phyloP scores from a whole-genome alignment of 2,888 invertebrate genomes.

The Stenurella melanura region DNA sequence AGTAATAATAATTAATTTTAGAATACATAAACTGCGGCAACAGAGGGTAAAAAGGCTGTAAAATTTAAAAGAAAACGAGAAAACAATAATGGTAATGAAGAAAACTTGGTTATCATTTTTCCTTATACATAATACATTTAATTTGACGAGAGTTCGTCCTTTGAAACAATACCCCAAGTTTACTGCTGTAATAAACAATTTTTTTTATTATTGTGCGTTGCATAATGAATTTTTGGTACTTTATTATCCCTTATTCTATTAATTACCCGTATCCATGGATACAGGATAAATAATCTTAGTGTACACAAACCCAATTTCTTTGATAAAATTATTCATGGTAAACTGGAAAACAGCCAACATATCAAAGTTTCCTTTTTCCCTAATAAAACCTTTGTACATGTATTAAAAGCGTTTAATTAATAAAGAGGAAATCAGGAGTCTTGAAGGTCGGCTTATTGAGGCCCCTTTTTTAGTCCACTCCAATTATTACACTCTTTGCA shows the following conservation, averaged over 20 bases:
- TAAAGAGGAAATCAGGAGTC: no score
- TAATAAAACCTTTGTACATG: no score
- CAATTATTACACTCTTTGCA: no score
- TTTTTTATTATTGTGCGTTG: neutral
- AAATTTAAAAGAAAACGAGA: neutral
- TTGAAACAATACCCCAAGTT: neutral
- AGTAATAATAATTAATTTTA: neutral
- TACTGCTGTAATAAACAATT: neutral
- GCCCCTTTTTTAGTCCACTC: no score
- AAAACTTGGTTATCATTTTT: neutral
- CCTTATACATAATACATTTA: slow-evolving; percentile 7
- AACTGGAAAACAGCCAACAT: no score
- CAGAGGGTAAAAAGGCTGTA: neutral
- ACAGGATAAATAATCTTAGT: neutral
- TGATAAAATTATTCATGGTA: no score
- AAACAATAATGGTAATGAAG: neutral
- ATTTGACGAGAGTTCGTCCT: neutral
- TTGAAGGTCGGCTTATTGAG: no score
- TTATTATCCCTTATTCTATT: neutral
- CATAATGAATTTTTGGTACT: neutral
- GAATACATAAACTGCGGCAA: neutral
- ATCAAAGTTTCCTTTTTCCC: no score
- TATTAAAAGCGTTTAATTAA: no score
- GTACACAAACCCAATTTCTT: neutral
- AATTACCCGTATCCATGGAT: neutral